Evolutionary conservation across 2,113 vertebrate genomes (phyloP), one percentile per base, ranked within the genome.

Genomic region (Pipa parva): DNA sequence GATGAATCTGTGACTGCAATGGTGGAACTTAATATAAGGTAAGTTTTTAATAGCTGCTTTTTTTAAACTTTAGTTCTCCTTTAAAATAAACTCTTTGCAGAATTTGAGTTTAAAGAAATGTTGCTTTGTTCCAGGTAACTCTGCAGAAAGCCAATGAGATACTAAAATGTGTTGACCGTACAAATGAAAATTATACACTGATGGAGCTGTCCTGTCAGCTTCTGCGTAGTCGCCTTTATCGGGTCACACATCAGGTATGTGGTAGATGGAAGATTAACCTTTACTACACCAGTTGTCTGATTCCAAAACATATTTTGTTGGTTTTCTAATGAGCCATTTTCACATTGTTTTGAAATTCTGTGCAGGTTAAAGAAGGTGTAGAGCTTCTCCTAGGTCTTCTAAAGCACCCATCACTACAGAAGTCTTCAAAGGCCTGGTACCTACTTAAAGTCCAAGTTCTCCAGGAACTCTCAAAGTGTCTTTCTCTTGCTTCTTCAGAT

Each of bases 341-440:
- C n/a, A n/a, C n/a, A n/a, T n/a, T n/a, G n/a, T n/a, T n/a, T n/a
- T n/a, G n/a, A n/a, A n/a, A 29, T 8, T 27, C 29, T 22, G 20
- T 31, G 7, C 77, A 98, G 95, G 63, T 92, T 54, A 67, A 82
- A 9, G 67, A 72, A 17, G 95, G 94, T 0, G 73, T 91, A 6
- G 15, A 64, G 5, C 71, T 86, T 22, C 58, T 98, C 61, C 81
- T 88, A 46, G 77, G 79, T 24, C 88, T 92, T 39, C 83, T 97
- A 3, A 83, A 78, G 78, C 76, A 91, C 71, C 83, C 87, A 1
- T 82, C 76, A 6, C 85, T 89, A 28, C 88, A 87, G 61, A 90
- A 80, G 72, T 74, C 76, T 12, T 88, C 88, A 1, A 95, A 91
- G 71, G 84, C 78, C 64, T 96, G 92, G 92, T 95, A 93, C 78